Evolutionary conservation across 2,888 invertebrate species (phyloP), one percentile per base, ranked within the genome.

Genomic region (Matsumyia berberina): DNA sequence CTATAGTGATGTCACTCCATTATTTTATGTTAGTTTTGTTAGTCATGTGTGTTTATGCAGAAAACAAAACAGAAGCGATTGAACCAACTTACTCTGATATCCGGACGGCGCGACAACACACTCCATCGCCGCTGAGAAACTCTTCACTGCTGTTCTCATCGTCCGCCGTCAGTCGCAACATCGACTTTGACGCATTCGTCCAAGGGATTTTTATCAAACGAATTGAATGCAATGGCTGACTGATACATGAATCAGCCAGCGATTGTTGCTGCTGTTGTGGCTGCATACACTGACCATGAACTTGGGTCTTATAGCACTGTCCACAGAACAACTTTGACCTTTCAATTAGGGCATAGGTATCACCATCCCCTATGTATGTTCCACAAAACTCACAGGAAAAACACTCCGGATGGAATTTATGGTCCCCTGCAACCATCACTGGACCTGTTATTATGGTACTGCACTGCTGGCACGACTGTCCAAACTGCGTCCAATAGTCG

Each of bases 391-490:
- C 93, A 91, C 98, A 98, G 89, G 96, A 95, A 92, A 98, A 98
- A 92, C 98, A 98, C 93, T 98, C 98, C 51, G 98, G 97, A 92
- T 98, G 98, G 93, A 97, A 98, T 91, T 97, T 97, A 92, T 97
- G 97, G 89, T 97, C 97, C 33, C 98, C 98, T 19, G 98, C 98
- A 85, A 97, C 95, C 98, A 98, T 98, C 86, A 97, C 97, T 29
- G 98, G 97, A 0, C 98, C 98, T 0, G 97, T 91, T 53, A 92
- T 92, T 1, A 91, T 89, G 51, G 90, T 87, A 77, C 95, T 94
- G 91, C 98, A 98, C 89, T 97, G 96, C 89, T 97, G 97, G 89
- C 98, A 98, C 69, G 95, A 95, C 92, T 97, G 97, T 0, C 97
- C 97, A 90, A 95, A 98, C 73, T 96, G 94, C 7, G 95, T 93